A percentile compares a stretch with the other conserved stretches of the same genome.
Conservation (phyloP, 2,888 invertebrate species). For the Sycophila texana region DNA sequence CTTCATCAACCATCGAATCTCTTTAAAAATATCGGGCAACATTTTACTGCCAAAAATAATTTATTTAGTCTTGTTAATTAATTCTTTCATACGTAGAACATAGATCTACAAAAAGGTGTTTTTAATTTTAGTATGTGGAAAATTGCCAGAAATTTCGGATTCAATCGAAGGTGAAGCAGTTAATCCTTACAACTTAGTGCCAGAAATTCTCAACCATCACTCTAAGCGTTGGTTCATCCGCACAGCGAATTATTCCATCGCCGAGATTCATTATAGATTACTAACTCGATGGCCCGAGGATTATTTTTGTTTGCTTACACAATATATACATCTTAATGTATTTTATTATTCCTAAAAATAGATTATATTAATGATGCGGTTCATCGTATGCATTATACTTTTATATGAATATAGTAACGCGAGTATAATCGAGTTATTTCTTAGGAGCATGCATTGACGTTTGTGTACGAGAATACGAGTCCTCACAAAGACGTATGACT, state of each 20-base stretch:
- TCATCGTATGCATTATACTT: constrained; percentile 36
- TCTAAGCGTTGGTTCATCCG: constrained; percentile 38
- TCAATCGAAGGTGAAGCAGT: constrained; percentile 39
- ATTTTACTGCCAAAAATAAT: constrained; percentile 17
- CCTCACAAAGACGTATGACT: constrained; percentile 27
- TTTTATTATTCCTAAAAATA: constrained; percentile 37
- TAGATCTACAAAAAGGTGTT: constrained; percentile 27
- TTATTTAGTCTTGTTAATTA: constrained; percentile 14
- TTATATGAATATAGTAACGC: constrained; percentile 35
- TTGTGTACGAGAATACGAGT: constrained; percentile 11
- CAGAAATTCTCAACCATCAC: constrained; percentile 27
- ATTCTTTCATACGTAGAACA: not conserved
- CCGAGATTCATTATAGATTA: constrained; percentile 23
- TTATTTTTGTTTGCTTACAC: constrained; percentile 45
- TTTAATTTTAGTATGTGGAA: constrained; percentile 23
- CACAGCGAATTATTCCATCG: constrained; percentile 47
- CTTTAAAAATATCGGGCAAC: constrained; percentile 38
- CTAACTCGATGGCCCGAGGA: constrained; percentile 39
- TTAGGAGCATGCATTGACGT: constrained; percentile 43
- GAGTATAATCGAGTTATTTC: constrained; percentile 22
- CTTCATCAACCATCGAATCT: constrained; percentile 40
- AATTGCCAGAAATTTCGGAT: constrained; percentile 35
- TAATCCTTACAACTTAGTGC: constrained; percentile 26
- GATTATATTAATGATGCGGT: constrained; percentile 45
- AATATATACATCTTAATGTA: constrained; percentile 54